Conservation (phyloP, 2,113 vertebrate genomes). For the Myocastor coypus region DNA sequence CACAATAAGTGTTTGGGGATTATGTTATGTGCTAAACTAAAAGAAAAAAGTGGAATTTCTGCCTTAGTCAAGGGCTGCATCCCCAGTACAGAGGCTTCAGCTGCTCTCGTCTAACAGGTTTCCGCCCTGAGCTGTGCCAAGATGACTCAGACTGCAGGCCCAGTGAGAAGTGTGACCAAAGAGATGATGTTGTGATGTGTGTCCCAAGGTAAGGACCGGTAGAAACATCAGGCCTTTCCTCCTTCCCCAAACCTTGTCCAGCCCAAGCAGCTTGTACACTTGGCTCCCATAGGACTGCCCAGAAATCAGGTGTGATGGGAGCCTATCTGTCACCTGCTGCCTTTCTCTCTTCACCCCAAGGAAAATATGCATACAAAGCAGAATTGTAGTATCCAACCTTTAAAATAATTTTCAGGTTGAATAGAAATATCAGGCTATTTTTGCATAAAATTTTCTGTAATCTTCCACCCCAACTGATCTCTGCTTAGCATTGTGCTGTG, state of each 20-base stretch:
- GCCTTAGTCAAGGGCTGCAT: background rate
- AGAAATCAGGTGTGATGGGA: background rate
- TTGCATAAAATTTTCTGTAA: slow-evolving; percentile 3
- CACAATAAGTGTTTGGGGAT: background rate
- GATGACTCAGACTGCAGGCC: slow-evolving; percentile 39
- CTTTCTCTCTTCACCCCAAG: background rate
- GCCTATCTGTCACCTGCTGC: background rate
- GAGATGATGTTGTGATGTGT: slow-evolving; percentile 57
- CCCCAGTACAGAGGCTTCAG: background rate
- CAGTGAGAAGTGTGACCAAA: slow-evolving; percentile 16
- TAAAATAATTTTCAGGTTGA: slow-evolving; percentile 31
- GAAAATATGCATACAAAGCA: background rate
- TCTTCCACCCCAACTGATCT: background rate
- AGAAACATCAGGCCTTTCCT: background rate
- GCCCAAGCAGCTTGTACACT: background rate
- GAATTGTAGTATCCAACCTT: slow-evolving; percentile 49
- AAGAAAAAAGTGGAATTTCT: background rate
- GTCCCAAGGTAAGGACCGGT: background rate
- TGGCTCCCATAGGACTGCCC: background rate
- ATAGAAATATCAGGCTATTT: background rate
- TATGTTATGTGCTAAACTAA: background rate
- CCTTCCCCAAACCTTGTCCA: background rate
- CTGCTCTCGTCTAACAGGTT: slow-evolving; percentile 47
- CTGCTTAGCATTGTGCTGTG: background rate
- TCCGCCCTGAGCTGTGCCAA: background rate